Evolutionary conservation across 2,797 vertebrate species (phyloP), one percentile per base, ranked within the genome.

Genomic region (Botia almorhae): DNA sequence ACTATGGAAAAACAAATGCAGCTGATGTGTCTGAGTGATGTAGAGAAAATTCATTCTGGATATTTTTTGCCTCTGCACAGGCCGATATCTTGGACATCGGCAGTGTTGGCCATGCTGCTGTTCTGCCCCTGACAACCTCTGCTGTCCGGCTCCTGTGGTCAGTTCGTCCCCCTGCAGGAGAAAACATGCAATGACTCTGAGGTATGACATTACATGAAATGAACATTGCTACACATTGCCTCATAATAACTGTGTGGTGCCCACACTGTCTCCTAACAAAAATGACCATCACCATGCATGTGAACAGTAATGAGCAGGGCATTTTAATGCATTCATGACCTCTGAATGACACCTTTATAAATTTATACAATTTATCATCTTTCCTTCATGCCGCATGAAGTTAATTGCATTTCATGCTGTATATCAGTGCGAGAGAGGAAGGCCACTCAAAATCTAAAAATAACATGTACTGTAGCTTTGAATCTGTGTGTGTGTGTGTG

Each of bases 371-470:
- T 71, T 71, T 71, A 26, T 78, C 19, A 61, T 36, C 21, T 5
- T 71, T 63, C 70, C 12, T 63, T 61, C 46, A 46, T 72, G 51
- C 33, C 33, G 46, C 67, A 4, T 67, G 50, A 73, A 58, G 36
- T 67, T 74, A 73, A 80, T 73, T 72, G 78, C 36, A 67, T 80
- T 80, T 65, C 77, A 80, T 26, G 21, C 63, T 60, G 67, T 69
- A 53, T 21, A 29, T 69, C 36, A 72, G 74, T 80, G 70, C 61
- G 68, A 67, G 63, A 74, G 61, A 68, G 50, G 23, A 74, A 58
- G 50, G 78, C 78, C 48, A 46, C 61, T 80, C 78, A 74, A 80
- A 73, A 80, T 80, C 70, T 71, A 60, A 80, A 80, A 80, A 80
- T 80, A 68, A 74, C 70, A 80, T 68, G 61, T 61, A 68, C 60